Percentiles rank a stretch among this genome's conserved stretches.
Evolutionary conservation across 2,888 invertebrate genomes (phyloP).

Genomic region (Cancer borealis): DNA sequence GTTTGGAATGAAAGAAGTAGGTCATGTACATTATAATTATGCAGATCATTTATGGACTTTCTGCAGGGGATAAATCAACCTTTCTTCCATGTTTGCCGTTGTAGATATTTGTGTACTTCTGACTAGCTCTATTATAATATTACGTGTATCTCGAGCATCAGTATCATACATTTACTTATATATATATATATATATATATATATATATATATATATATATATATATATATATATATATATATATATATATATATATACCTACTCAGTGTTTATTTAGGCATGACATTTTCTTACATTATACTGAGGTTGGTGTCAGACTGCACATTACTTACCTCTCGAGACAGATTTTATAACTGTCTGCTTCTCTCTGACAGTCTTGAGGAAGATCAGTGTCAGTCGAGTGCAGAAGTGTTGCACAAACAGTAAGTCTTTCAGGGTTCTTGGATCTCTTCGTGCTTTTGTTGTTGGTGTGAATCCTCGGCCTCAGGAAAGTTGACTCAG

Average conservation of each 20-base stretch:
- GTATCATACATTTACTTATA: background rate
- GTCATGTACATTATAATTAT: background rate
- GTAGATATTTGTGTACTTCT: conserved; percentile 58
- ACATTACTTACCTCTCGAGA: background rate
- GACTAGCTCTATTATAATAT: background rate
- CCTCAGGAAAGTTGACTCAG: conserved; percentile 32
- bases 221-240: conserved; percentile 43
- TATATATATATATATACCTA: background rate
- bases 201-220: conserved; percentile 46
- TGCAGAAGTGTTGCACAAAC: conserved; percentile 66
- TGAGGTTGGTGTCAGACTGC: background rate
- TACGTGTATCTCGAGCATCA: background rate
- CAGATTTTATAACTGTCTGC: conserved; percentile 58
- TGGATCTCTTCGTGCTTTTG: conserved; percentile 57
- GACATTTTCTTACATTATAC: background rate
- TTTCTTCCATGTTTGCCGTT: background rate
- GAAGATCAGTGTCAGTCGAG: conserved; percentile 65
- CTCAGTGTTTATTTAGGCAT: conserved; percentile 36
- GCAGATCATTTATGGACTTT: background rate
- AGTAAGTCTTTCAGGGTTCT: conserved; percentile 54
- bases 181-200: conserved; percentile 42
- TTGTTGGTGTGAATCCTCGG: conserved; percentile 36
- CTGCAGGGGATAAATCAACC: background rate
- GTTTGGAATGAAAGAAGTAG: background rate
- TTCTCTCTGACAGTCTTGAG: conserved; percentile 67